Evolutionary conservation across 1,140 invertebrate species (phyloP).

Genomic region (Episyrphus balteatus): DNA sequence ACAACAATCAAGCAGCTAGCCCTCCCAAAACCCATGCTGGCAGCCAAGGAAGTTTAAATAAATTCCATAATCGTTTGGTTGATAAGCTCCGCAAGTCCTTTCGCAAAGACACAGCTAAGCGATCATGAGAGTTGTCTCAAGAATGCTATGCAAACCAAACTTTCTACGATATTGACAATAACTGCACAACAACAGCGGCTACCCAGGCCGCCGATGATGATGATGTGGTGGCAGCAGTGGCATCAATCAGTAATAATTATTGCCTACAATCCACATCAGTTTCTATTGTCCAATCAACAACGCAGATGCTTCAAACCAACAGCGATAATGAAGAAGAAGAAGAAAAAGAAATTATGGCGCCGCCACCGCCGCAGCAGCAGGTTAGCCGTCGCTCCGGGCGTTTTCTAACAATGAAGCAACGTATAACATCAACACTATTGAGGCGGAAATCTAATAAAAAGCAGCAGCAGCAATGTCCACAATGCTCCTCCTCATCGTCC

Average conservation of each 20-base stretch:
- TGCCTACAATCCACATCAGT: background rate
- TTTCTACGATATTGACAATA: slow-evolving; percentile 7
- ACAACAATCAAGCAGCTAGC: slow-evolving; percentile 42
- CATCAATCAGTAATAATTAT: slow-evolving; percentile 7
- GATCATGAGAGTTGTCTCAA: slow-evolving; percentile 24
- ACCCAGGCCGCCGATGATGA: slow-evolving; percentile 6
- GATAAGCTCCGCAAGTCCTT: slow-evolving; percentile 71
- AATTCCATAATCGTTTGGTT: slow-evolving; percentile 73
- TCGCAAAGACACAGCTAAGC: slow-evolving; percentile 49
- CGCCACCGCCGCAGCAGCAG: background rate
- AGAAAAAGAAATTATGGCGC: slow-evolving; percentile 9
- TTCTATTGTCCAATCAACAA: background rate
- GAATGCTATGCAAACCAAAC: too few species aligned
- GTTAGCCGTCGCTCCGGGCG: slow-evolving; percentile 3
- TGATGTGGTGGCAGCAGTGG: slow-evolving; percentile 3
- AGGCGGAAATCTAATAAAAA: too few species aligned
- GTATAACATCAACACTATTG: too few species aligned
- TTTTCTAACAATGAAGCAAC: background rate
- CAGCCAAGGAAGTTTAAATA: slow-evolving; percentile 56
- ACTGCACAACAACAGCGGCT: slow-evolving; percentile 6
- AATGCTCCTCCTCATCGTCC: too few species aligned
- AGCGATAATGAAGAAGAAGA: slow-evolving; percentile 25
- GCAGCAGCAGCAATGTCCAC: too few species aligned
- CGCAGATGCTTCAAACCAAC: slow-evolving; percentile 15
- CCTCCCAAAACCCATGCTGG: slow-evolving; percentile 45